A percentile compares a stretch with the other conserved stretches of the same genome.
Conservation (phyloP, 2,113 vertebrate species). For the Pelmatolapia mariae region DNA sequence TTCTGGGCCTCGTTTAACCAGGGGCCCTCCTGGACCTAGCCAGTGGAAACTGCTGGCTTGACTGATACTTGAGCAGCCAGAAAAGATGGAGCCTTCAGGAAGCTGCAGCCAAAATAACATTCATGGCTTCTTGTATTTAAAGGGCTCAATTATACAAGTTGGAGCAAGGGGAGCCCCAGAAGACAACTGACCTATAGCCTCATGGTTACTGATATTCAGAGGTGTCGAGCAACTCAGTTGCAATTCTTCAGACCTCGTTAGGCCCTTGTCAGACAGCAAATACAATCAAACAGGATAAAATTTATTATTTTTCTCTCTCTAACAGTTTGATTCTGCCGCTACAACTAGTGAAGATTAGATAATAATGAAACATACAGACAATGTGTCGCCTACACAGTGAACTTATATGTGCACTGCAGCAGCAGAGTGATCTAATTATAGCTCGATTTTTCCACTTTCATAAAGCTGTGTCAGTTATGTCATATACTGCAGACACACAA, state of each 20-base stretch:
- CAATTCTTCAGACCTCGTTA: neutral
- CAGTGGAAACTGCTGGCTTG: slow-evolving; percentile 65
- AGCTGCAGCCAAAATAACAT: slow-evolving; percentile 61
- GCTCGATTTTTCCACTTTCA: slow-evolving; percentile 27
- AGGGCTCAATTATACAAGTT: slow-evolving; percentile 47
- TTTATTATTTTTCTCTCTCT: neutral
- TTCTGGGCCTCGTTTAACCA: neutral
- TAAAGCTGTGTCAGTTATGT: slow-evolving; percentile 28
- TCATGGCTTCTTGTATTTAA: slow-evolving; percentile 27
- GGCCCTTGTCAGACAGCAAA: neutral
- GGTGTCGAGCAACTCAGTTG: neutral
- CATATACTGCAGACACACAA: neutral
- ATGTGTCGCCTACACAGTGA: neutral
- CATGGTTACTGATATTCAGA: slow-evolving; percentile 2
- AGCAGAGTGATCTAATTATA: slow-evolving; percentile 35
- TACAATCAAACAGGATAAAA: neutral
- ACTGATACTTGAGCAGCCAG: slow-evolving; percentile 65
- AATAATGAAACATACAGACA: neutral
- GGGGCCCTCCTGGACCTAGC: slow-evolving; percentile 1
- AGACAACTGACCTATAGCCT: slow-evolving; percentile 25
- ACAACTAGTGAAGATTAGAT: neutral
- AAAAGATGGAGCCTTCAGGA: slow-evolving; percentile 42
- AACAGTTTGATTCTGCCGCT: neutral
- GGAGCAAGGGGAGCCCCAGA: slow-evolving; percentile 17
- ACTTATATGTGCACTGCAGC: neutral